A percentile compares a stretch with the other conserved stretches of the same genome.
phyloP scores from a whole-genome alignment of 35 echinoderm and acorn worm genomes.

The Stichopus chloronotus region DNA sequence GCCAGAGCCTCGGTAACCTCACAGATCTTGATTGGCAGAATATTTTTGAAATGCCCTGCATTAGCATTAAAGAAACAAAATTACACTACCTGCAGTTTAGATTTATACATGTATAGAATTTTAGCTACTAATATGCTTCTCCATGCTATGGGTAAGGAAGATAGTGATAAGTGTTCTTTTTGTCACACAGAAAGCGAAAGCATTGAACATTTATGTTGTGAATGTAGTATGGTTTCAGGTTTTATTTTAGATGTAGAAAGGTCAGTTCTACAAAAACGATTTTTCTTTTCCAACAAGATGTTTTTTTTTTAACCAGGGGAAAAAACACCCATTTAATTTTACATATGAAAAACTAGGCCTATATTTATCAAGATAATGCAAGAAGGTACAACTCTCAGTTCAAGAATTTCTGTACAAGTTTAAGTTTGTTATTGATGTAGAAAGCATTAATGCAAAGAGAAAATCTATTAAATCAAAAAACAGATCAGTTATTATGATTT shows the following conservation, averaged over 20 bases:
- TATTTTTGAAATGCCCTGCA: neutral
- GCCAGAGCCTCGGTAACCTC: neutral
- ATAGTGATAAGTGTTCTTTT: neutral
- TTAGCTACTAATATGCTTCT: neutral
- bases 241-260: constrained; percentile 2
- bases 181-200: neutral
- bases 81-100: neutral
- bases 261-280: neutral
- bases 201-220: neutral
- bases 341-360: too few species aligned
- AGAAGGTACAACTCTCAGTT: too few species aligned
- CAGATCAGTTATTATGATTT: too few species aligned
- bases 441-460: too few species aligned
- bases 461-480: too few species aligned
- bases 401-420: too few species aligned
- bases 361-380: too few species aligned
- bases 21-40: neutral
- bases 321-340: neutral
- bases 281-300: constrained; percentile 1
- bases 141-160: neutral
- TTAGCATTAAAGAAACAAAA: neutral
- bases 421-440: too few species aligned
- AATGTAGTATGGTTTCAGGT: neutral
- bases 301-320: neutral
- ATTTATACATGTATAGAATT: constrained; percentile 8